Evolutionary conservation across 23 tunicate genomes (phyloP), one percentile per base, ranked within the genome.

Genomic region (Clavelina lepadiformis): DNA sequence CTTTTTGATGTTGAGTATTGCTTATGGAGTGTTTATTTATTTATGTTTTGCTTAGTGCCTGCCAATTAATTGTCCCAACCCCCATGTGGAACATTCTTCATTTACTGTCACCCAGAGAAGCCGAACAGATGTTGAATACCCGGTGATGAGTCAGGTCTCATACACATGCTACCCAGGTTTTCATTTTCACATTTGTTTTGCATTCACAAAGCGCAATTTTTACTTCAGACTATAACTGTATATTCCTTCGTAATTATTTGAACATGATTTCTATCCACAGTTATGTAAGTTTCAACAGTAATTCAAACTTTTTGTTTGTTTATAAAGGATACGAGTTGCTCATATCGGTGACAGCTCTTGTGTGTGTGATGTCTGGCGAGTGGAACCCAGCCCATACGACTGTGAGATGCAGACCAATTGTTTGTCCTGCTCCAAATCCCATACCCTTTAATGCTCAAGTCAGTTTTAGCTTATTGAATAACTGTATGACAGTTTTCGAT

Each of bases 51-150:
- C n/a, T 5, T 23, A 74, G 76, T 80, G 86, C 41, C 33, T 80
- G n/a, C 77, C 86, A 0, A 71, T 80, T 1, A 32, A 56, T 5
- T 80, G 86, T 27, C 86, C 77, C 5, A 58, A 71, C 33, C 77
- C 77, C 0, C 21, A 29, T 13, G 61, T 80, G 7, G 46, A 50
- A 0, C 37, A 80, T 38, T 27, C 86, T 18, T 18, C 7, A 6
- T 70, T 51, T 34, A 63, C 35, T 13, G 54, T 68, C 34, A 31
- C 72, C 18, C 28, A 1, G 5, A 35, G 35, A 15, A 20, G 34
- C 26, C 38, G 41, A 3, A 30, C 32, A 13, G 18, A 35, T 20
- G 62, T 38, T 31, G 59, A 26, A 27, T 78, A 38, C 49, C 76
- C 85, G 26, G 85, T 68, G 5, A 33, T 31, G 3, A 78, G 76